These are phyloP conservation scores for Phyllostomus hastatus DNA, from an alignment of 2,113 vertebrate species.

Conservation along the genomic window DNA sequence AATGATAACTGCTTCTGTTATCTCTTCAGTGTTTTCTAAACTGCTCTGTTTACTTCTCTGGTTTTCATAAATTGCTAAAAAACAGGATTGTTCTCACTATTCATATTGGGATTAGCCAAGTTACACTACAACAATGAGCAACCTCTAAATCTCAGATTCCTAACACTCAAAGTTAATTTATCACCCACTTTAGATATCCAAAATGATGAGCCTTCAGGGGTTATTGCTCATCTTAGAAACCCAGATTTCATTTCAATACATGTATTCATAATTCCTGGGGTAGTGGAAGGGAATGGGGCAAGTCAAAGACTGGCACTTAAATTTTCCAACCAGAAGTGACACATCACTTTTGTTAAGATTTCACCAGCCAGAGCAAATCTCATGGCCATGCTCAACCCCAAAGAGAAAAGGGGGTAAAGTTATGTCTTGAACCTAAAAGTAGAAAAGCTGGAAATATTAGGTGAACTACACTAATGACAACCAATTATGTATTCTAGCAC, in stretches of 20 bases:
- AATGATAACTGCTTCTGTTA: not conserved
- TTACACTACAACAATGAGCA: constrained; percentile 1
- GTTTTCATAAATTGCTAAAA: constrained; percentile 36
- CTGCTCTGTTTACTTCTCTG: not conserved
- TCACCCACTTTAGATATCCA: not conserved
- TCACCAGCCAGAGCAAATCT: constrained; percentile 25
- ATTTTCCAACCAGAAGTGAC: not conserved
- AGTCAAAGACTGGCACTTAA: not conserved
- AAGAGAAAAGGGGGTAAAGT: not conserved
- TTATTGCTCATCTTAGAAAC: not conserved
- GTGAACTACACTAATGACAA: not conserved
- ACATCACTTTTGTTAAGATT: not conserved
- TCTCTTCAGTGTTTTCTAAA: not conserved
- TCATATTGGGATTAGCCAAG: not conserved
- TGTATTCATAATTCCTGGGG: not conserved
- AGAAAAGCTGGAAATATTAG: constrained; percentile 18
- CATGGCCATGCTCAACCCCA: not conserved
- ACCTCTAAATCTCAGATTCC: not conserved
- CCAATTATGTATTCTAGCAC: not conserved
- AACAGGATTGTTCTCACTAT: constrained; percentile 11
- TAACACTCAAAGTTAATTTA: not conserved
- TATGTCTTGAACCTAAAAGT: not conserved
- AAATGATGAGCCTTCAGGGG: not conserved
- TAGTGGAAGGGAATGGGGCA: not conserved
- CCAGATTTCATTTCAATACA: not conserved